Base-by-base conservation (phyloP, 2,888 invertebrate genomes). In the Rotaria socialis region DNA sequence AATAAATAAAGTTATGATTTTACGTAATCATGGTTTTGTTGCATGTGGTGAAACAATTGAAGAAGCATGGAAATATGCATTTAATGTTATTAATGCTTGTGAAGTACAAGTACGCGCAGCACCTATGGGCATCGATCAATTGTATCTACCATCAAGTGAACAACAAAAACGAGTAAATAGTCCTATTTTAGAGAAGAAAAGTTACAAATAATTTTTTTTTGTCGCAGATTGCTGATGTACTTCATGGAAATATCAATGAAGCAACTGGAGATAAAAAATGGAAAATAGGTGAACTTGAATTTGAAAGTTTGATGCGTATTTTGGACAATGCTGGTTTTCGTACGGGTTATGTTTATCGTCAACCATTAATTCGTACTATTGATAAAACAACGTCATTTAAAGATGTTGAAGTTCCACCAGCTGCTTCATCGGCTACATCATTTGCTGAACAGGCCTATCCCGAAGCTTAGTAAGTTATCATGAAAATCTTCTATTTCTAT, bases 251-350 rank as follows among this genome's bases (percentile, higher is more conserved):
- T 90, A 2, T 67, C 19, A 80, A 80, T 80, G 80, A 80, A 43
- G 47, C 80, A 43, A 47, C 80, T 4, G 47, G 43, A 22, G 92
- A 92, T 86, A 93, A 93, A 87, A 93, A 93, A 88, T 97, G 96
- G 96, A 94, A 95, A 90, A 94, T 95, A 56, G 96, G 96, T 58
- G 96, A 96, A 88, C 94, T 96, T 88, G 97, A 97, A 92, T 98
- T 96, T 91, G 98, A 98, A 91, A 96, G 96, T 0, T 93, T 96
- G 86, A 97, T 98, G 97, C 93, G 98, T 85, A 96, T 96, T 94
- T 92, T 98, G 88, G 97, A 98, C 92, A 97, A 97, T 92, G 96
- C 96, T 88, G 98, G 98, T 87, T 98, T 96, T 93, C 94, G 96
- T 90, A 98, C 98, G 87, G 99, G 98, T 0, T 97, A 99, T 92